Evolutionary conservation across 2,113 vertebrate species (phyloP), one percentile per base, ranked within the genome.

Genomic region (Lepidothrix coronata): DNA sequence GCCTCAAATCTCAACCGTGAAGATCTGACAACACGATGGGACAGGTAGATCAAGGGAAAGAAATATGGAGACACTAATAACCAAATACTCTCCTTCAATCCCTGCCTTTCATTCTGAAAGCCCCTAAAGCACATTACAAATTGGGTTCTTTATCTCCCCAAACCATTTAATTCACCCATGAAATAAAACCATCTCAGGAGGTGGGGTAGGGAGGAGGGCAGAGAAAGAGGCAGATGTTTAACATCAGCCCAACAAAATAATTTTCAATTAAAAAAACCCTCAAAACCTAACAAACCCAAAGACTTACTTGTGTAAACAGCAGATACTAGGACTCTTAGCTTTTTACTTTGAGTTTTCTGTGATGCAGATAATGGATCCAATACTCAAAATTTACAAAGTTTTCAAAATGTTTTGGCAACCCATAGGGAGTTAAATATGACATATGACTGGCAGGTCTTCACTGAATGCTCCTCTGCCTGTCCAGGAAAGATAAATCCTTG

Each of bases 51-150:
- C 66, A 93, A 94, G 75, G 61, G 49, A 72, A 95, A 91, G 86
- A 96, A 94, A 93, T 93, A 96, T 49, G 33, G 83, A 95, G 80
- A 92, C 49, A 61, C 86, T 94, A 93, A 89, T 92, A 95, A 61
- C 68, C 48, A 94, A 92, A 92, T 83, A 52, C 57, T 73, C 79
- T 20, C 14, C 51, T 75, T 77, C 83, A 92, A 61, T 93, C 85
- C 62, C 73, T 95, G 57, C 82, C 65, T 96, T 94, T 93, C 65
- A 84, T 88, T 92, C 65, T 67, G 39, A 92, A 94, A 91, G 48
- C 55, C 79, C 68, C 88, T 92, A 75, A 87, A 91, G 92, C 77
- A 82, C 41, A 15, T 76, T 91, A 96, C 93, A 94, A 96, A 94
- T 92, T 93, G 49, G 52, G 14, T 75, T 81, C 88, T 77, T 89